Conservation (phyloP, 2,888 invertebrate species). For the Lagria hirta region DNA sequence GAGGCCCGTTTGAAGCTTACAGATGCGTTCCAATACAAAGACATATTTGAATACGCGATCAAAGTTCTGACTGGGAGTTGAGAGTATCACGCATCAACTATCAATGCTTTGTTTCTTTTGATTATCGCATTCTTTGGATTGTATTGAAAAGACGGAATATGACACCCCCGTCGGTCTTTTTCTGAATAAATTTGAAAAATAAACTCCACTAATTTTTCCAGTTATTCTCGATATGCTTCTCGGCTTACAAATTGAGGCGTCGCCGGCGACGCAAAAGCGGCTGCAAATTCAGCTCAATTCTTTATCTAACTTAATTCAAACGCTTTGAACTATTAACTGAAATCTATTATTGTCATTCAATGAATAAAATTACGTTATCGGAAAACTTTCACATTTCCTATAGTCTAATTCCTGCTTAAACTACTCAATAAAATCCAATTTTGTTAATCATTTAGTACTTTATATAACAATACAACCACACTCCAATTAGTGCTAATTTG, state of each 20-base stretch:
- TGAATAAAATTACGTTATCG: too few relatives aligned
- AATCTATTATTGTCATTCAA: too few relatives aligned
- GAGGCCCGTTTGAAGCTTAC: conserved; percentile 32
- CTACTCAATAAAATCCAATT: too few relatives aligned
- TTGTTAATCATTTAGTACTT: too few relatives aligned
- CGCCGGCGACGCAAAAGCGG: background rate
- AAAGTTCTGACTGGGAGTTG: conserved; percentile 38
- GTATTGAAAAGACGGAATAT: conserved; percentile 42
- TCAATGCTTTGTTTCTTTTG: conserved; percentile 47
- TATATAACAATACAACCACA: too few relatives aligned
- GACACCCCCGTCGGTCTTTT: conserved; percentile 36
- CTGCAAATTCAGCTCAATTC: background rate
- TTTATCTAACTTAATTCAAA: conserved; percentile 8
- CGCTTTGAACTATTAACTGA: too few relatives aligned
- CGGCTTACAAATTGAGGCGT: conserved; percentile 14
- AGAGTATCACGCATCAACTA: conserved; percentile 40
- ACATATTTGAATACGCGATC: conserved; percentile 49
- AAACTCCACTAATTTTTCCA: conserved; percentile 10
- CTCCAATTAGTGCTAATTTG: too few relatives aligned
- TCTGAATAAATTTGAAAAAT: conserved; percentile 21
- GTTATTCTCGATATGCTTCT: conserved; percentile 3
- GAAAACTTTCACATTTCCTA: too few relatives aligned
- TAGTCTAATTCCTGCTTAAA: too few relatives aligned
- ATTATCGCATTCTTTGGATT: conserved; percentile 47
- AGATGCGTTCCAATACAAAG: conserved; percentile 43